Conservation (phyloP, 2,888 invertebrate genomes). For the Metacarcinus magister region DNA sequence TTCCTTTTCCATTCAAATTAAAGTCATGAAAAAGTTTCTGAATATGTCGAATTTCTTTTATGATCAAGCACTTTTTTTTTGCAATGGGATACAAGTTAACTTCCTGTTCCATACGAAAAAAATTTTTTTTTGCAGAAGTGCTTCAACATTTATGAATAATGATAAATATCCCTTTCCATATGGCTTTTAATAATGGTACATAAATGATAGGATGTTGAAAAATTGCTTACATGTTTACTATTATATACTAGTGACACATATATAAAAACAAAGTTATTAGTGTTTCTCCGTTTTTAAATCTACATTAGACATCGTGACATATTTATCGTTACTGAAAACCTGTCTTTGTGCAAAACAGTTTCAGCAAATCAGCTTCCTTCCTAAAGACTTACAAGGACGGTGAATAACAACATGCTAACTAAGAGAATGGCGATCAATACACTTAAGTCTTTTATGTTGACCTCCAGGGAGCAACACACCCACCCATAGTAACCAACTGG, state of each 20-base stretch:
- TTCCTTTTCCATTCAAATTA: not conserved
- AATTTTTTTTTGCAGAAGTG: not conserved
- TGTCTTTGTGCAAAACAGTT: not conserved
- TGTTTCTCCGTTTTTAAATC: not conserved
- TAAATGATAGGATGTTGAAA: too few species aligned
- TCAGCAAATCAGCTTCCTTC: not conserved
- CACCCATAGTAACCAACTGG: not conserved
- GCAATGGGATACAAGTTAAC: not conserved
- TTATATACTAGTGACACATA: not conserved
- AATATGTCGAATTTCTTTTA: not conserved
- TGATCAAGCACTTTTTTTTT: not conserved
- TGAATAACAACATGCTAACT: not conserved
- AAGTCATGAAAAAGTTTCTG: not conserved
- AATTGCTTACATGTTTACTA: too few species aligned
- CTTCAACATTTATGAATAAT: too few species aligned
- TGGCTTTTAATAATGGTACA: too few species aligned
- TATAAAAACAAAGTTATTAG: not conserved
- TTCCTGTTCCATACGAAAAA: not conserved
- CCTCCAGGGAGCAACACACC: not conserved
- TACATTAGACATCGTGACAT: not conserved
- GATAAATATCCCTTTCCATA: not conserved
- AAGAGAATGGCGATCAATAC: conserved; percentile 26
- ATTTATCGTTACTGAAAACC: not conserved
- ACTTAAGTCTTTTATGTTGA: not conserved
- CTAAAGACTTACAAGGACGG: not conserved